Evolutionary conservation across 2,888 invertebrate genomes (phyloP).

Genomic region (Cantharis lateralis): DNA sequence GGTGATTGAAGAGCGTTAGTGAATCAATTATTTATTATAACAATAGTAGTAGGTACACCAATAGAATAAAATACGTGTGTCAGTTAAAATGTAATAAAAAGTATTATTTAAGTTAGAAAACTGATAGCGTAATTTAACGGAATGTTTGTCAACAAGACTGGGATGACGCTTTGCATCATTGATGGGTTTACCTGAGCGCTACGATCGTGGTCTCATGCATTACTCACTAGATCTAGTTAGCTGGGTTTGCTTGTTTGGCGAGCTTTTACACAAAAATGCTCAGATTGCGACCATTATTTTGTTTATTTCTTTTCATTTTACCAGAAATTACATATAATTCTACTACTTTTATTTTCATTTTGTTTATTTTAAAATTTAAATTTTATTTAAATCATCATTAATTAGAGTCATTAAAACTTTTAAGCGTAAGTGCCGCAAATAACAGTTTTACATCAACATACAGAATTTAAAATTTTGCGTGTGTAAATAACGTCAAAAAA

Average conservation of each 20-base stretch:
- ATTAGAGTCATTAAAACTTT: neutral
- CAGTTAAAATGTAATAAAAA: constrained; percentile 7
- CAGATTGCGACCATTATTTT: constrained; percentile 37
- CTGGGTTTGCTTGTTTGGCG: constrained; percentile 39
- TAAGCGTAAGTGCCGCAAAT: neutral
- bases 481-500: constrained; percentile 3
- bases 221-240: constrained; percentile 55
- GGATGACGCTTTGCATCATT: constrained; percentile 51
- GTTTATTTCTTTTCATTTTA: constrained; percentile 16
- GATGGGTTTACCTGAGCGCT: constrained; percentile 51
- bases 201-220: constrained; percentile 52
- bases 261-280: constrained; percentile 40
- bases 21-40: neutral
- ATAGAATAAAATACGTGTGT: neutral
- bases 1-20: neutral
- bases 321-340: neutral
- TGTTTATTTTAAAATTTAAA: neutral
- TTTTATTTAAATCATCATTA: neutral
- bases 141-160: constrained; percentile 44
- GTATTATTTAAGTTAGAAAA: constrained; percentile 11
- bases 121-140: constrained; percentile 28
- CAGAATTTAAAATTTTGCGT: neutral
- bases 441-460: neutral
- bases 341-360: neutral
- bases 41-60: neutral